Conservation (phyloP, 35 echinoderm and acorn worm species). For the Eucidaris tribuloides region DNA sequence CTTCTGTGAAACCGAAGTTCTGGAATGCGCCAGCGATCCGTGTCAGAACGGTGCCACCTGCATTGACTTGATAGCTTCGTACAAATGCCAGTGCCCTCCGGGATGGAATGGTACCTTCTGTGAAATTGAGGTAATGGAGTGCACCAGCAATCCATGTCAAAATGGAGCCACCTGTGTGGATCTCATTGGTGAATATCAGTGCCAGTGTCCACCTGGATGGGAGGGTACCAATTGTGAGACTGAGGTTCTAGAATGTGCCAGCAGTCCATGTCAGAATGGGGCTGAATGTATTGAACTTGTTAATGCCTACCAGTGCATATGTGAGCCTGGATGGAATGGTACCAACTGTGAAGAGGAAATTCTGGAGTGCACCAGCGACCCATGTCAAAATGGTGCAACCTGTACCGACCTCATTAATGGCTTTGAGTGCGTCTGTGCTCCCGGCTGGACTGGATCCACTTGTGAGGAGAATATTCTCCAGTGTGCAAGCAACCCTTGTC, state of each 20-base stretch:
- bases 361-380: constrained; percentile 9
- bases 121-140: not conserved
- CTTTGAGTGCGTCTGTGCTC: not conserved
- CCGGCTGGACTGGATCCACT: constrained; percentile 16
- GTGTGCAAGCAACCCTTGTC: not conserved
- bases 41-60: constrained; percentile 12
- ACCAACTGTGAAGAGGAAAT: constrained; percentile 35
- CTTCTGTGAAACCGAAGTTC: not conserved
- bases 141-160: constrained; percentile 56
- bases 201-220: constrained; percentile 39
- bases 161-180: constrained; percentile 74
- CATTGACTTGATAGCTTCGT: not conserved
- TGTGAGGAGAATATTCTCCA: not conserved
- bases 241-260: constrained; percentile 1
- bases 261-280: constrained; percentile 57
- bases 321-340: constrained; percentile 28
- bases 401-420: not conserved
- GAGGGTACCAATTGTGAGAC: constrained; percentile 48
- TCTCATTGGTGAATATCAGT: not conserved
- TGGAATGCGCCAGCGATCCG: constrained; percentile 30
- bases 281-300: constrained; percentile 42
- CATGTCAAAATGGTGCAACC: constrained; percentile 25
- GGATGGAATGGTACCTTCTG: not conserved
- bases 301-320: constrained; percentile 38
- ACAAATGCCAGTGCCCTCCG: not conserved